A percentile compares a stretch with the other conserved stretches of the same genome.
Evolutionary conservation across 1,140 invertebrate genomes (phyloP).

Genomic region (Trachymyrmex cornetzi): DNA sequence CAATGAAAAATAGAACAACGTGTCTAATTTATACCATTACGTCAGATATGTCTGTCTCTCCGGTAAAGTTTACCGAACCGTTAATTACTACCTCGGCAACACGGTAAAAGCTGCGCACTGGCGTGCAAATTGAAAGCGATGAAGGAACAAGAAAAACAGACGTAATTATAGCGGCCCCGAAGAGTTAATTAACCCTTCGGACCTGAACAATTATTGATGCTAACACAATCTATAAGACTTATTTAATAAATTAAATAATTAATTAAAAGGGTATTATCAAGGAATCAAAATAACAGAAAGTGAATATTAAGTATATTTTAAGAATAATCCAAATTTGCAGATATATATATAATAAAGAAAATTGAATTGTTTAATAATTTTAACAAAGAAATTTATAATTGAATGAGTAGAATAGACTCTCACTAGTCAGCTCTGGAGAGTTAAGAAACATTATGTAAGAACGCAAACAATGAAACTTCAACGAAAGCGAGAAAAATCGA

Average conservation of each 20-base stretch:
- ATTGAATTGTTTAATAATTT: too few relatives aligned
- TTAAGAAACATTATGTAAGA: neutral
- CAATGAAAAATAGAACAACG: neutral
- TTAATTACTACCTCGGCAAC: neutral
- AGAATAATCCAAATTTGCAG: too few relatives aligned
- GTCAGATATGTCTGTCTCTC: slow-evolving; percentile 30
- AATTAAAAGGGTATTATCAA: too few relatives aligned
- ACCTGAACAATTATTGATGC: too few relatives aligned
- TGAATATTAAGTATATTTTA: too few relatives aligned
- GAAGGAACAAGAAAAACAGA: neutral
- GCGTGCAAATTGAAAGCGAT: neutral
- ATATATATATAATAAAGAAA: too few relatives aligned
- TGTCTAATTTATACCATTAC: neutral
- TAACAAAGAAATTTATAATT: too few relatives aligned
- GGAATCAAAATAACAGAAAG: too few relatives aligned
- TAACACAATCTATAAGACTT: too few relatives aligned
- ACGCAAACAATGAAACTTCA: neutral
- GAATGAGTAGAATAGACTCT: too few relatives aligned
- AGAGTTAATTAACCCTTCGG: neutral
- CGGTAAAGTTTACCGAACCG: slow-evolving; percentile 1
- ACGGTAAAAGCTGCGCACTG: neutral
- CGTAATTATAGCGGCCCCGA: neutral
- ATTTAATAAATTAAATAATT: too few relatives aligned
- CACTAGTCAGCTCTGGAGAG: neutral
- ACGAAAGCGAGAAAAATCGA: neutral